Evolutionary conservation across 2,113 vertebrate species (phyloP).

Genomic region (Pachyramphus minor): DNA sequence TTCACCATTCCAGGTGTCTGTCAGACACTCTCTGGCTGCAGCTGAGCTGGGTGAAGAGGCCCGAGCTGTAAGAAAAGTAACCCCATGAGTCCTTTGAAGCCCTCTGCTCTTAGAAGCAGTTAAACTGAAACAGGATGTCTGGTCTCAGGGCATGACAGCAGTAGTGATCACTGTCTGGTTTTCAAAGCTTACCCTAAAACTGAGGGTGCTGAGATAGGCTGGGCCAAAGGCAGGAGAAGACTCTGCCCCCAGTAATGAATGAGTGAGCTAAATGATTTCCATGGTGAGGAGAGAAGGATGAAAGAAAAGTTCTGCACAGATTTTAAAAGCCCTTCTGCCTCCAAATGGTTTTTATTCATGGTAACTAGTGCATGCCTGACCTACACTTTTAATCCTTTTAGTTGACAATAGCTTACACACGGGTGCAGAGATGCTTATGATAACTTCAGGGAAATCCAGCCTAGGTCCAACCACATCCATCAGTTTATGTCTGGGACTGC

Average conservation of each 20-base stretch:
- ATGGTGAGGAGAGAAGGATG: not conserved
- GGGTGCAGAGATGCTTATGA: not conserved
- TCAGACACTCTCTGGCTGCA: not conserved
- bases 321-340: not conserved
- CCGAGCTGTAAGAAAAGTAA: not conserved
- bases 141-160: not conserved
- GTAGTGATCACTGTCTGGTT: not conserved
- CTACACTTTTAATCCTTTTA: not conserved
- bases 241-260: not conserved
- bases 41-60: not conserved
- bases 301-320: not conserved
- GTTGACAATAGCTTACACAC: not conserved
- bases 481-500: not conserved
- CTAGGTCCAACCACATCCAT: not conserved
- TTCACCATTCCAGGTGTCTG: not conserved
- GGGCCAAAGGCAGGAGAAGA: not conserved
- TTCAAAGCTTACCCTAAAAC: not conserved
- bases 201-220: not conserved
- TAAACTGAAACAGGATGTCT: slow-evolving; percentile 38
- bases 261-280: not conserved
- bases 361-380: not conserved
- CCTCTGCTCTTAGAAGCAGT: not conserved
- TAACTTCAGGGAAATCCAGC: not conserved
- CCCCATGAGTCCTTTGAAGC: not conserved
- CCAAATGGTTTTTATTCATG: not conserved